Evolutionary conservation across 2,888 invertebrate genomes (phyloP).

Genomic region (Minunthozetes semirufus): DNA sequence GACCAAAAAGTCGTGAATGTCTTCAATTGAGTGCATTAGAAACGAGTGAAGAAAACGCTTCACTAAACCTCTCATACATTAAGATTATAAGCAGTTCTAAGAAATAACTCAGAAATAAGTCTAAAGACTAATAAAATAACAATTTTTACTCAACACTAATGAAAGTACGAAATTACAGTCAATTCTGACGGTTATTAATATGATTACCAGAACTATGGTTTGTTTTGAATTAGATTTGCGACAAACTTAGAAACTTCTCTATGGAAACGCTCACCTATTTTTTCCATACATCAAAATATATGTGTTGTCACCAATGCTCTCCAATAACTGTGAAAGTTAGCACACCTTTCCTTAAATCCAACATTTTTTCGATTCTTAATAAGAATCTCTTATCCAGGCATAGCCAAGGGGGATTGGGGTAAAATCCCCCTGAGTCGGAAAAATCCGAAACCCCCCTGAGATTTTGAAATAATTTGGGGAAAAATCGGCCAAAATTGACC

Average conservation of each 20-base stretch:
- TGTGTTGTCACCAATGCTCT: not conserved
- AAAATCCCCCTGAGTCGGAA: too few relatives aligned
- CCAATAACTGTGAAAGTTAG: too few relatives aligned
- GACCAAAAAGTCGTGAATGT: not conserved
- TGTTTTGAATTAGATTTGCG: constrained; percentile 18
- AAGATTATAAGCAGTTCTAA: not conserved
- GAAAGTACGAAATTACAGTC: too few relatives aligned
- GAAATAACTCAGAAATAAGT: not conserved
- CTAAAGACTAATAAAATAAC: not conserved
- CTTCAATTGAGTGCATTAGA: constrained; percentile 5
- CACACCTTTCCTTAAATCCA: too few relatives aligned
- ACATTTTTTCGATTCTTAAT: too few relatives aligned
- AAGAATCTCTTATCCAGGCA: too few relatives aligned
- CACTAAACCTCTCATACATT: not conserved
- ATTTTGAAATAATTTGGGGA: too few relatives aligned
- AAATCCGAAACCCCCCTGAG: too few relatives aligned
- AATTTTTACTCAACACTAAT: too few relatives aligned
- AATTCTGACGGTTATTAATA: not conserved
- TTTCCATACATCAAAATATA: not conserved
- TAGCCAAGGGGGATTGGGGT: too few relatives aligned
- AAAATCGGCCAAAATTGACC: too few relatives aligned
- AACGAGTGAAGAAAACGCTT: not conserved
- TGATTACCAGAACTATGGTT: not conserved
- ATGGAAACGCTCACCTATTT: constrained; percentile 1
- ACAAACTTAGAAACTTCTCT: constrained; percentile 7